Evolutionary conservation across 2,888 invertebrate species (phyloP).

Genomic region (Balanococcus diminutus): DNA sequence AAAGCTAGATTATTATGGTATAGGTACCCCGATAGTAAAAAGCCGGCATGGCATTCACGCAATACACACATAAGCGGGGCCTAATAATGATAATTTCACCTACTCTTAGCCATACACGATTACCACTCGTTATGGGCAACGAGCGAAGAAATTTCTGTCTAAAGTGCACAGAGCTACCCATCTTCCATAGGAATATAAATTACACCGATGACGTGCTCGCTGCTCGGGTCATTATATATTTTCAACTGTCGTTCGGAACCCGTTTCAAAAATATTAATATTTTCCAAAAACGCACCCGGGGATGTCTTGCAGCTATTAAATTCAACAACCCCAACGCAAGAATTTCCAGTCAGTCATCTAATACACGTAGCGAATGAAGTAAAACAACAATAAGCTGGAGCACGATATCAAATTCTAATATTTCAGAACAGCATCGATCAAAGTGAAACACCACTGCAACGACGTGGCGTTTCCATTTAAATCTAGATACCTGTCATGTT

Average conservation of each 20-base stretch:
- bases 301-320: not conserved
- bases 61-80: not conserved
- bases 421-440: not conserved
- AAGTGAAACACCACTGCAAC: not conserved
- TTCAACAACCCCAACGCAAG: not conserved
- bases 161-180: not conserved
- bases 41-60: not conserved
- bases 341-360: not conserved
- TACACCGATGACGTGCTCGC: not conserved
- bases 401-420: not conserved
- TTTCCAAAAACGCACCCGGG: not conserved
- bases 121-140: not conserved
- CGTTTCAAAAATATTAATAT: not conserved
- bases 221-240: not conserved
- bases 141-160: not conserved
- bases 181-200: not conserved
- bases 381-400: not conserved
- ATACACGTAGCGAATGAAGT: too few species aligned
- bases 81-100: not conserved
- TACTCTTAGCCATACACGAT: not conserved
- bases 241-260: not conserved
- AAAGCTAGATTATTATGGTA: not conserved
- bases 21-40: not conserved
- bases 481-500: not conserved
- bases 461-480: not conserved